phyloP scores from a whole-genome alignment of 1,140 invertebrate genomes.

The Metaphire vulgaris region DNA sequence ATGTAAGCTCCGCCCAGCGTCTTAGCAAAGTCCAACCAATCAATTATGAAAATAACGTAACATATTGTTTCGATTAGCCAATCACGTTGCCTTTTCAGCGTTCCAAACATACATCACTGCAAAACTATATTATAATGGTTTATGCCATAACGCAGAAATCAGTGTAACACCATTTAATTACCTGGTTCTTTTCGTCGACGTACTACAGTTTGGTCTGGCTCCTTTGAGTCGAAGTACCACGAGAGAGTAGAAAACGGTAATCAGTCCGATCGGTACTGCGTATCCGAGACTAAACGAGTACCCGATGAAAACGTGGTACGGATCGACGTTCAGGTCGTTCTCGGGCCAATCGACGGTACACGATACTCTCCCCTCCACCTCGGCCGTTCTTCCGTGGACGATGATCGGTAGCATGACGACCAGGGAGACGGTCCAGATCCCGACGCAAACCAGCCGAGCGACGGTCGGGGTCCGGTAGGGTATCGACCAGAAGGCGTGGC shows the following conservation, averaged over 20 bases:
- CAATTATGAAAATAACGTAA: no score
- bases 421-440: slow-evolving; percentile 53
- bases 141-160: no score
- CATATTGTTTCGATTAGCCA: no score
- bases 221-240: slow-evolving; percentile 75
- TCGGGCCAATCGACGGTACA: slow-evolving; percentile 46
- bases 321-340: slow-evolving; percentile 36
- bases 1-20: no score
- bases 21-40: no score
- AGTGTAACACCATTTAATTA: no score
- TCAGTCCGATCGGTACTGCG: slow-evolving; percentile 80
- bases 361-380: slow-evolving; percentile 27
- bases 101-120: no score
- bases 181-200: slow-evolving; percentile 75
- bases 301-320: slow-evolving; percentile 48
- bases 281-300: slow-evolving; percentile 90
- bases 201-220: slow-evolving; percentile 53
- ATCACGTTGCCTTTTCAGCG: no score
- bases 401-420: slow-evolving; percentile 73
- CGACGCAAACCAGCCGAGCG: slow-evolving; percentile 47
- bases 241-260: slow-evolving; percentile 87
- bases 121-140: no score
- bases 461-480: slow-evolving; percentile 46
- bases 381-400: slow-evolving; percentile 67
- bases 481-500: background rate